Evolutionary conservation across 2,797 vertebrate species (phyloP).

Genomic region (Helostoma temminkii): DNA sequence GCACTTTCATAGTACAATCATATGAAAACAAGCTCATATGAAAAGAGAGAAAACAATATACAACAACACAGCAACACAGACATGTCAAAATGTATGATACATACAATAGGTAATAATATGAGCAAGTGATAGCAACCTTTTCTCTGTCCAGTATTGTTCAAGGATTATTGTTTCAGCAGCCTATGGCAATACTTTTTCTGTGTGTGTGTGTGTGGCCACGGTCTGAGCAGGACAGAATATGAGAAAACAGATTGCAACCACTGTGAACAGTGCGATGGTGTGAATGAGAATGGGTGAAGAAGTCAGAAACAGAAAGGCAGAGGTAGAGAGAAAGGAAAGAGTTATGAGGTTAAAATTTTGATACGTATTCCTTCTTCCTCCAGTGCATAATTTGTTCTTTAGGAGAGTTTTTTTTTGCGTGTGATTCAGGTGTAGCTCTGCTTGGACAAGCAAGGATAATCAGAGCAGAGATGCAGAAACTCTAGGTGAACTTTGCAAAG

Average conservation of each 20-base stretch:
- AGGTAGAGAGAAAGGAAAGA: slow-evolving; percentile 15
- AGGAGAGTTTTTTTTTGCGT: slow-evolving; percentile 16
- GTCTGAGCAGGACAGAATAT: slow-evolving; percentile 32
- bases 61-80: slow-evolving; percentile 20
- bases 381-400: slow-evolving; percentile 39
- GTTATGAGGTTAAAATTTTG: slow-evolving; percentile 14
- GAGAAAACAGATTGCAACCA: slow-evolving; percentile 43
- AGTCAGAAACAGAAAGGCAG: slow-evolving; percentile 19
- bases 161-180: slow-evolving; percentile 16
- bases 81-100: slow-evolving; percentile 4
- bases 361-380: slow-evolving; percentile 23
- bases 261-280: slow-evolving; percentile 23
- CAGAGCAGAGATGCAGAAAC: slow-evolving; percentile 67
- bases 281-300: slow-evolving; percentile 25
- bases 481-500: slow-evolving; percentile 74
- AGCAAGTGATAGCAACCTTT: neutral
- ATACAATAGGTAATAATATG: neutral
- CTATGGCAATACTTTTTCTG: slow-evolving; percentile 16
- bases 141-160: slow-evolving; percentile 15
- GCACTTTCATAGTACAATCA: too few relatives aligned
- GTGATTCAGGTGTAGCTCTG: slow-evolving; percentile 48
- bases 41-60: slow-evolving; percentile 10
- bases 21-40: neutral
- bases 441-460: slow-evolving; percentile 56
- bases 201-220: slow-evolving; percentile 41